Conservation (phyloP, 2,797 vertebrate species). For the Etheostoma nigrum region DNA sequence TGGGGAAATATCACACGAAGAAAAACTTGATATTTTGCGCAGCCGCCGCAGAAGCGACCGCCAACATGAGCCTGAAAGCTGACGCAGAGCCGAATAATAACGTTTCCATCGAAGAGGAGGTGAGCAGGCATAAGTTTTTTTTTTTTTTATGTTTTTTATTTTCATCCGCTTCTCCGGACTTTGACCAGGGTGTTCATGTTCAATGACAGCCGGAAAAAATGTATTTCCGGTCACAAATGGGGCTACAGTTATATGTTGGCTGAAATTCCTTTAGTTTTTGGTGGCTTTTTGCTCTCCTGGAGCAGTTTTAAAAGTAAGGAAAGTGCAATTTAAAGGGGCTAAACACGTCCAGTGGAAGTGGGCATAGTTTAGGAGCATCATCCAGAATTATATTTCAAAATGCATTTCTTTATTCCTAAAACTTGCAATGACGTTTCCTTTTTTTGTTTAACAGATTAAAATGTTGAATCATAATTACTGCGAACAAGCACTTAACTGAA, state of each 20-base stretch:
- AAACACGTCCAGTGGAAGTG: constrained; percentile 1
- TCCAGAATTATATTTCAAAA: background rate
- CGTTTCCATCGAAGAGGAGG: constrained; percentile 88
- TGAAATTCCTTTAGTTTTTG: background rate
- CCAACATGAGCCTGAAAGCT: constrained; percentile 85
- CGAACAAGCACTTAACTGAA: background rate
- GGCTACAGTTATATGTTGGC: too few relatives aligned
- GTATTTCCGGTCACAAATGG: background rate
- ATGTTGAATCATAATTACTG: background rate
- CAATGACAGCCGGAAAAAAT: background rate
- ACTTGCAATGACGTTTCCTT: background rate
- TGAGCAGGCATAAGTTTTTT: constrained; percentile 57
- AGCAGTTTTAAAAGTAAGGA: background rate
- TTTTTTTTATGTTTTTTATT: too few relatives aligned
- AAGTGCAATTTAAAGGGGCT: background rate
- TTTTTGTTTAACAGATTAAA: background rate
- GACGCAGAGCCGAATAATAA: constrained; percentile 86
- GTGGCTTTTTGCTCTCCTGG: background rate
- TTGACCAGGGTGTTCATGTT: background rate
- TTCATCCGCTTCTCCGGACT: background rate
- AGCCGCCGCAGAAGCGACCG: constrained; percentile 63
- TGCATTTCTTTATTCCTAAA: background rate
- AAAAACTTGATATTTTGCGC: constrained; percentile 68
- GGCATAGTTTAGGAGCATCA: background rate
- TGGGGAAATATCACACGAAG: constrained; percentile 71